Base-by-base conservation (phyloP, 2,888 invertebrate genomes). In the Spicauda simplicius region DNA sequence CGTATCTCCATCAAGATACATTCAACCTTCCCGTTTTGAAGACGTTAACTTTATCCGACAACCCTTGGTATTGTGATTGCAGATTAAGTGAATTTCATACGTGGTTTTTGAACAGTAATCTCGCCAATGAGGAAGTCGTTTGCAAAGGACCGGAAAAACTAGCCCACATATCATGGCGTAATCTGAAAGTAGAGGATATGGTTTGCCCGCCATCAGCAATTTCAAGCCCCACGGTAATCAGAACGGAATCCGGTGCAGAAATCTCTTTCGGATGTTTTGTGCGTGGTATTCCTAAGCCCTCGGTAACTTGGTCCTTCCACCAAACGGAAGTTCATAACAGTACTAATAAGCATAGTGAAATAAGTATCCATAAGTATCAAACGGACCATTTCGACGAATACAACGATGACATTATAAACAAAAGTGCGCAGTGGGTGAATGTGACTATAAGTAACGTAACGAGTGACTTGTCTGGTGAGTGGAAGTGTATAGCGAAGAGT, bases 31-130 rank as follows among this genome's bases (percentile, higher is more conserved):
- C 91, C 4, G 79, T 86, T 65, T 91, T 98, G 58, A 97, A 97
- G 90, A 97, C 97, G 3, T 90, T 98, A 16, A 95, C 96, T 12
- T 86, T 98, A 64, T 96, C 97, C 73, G 96, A 96, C 41, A 98
- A 98, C 84, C 97, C 97, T 8, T 98, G 98, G 98, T 95, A 94
- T 74, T 98, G 98, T 84, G 97, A 98, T 87, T 98, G 98, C 86
- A 95, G 96, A 76, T 86, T 98, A 72, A 94, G 97, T 62, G 96
- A 96, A 57, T 97, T 98, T 78, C 95, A 97, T 60, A 95, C 95
- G 73, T 98, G 98, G 97, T 96, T 97, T 81, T 91, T 97, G 20
- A 94, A 94, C 66, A 96, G 95, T 74, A 97, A 97, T 79, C 93
- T 98, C 41, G 96, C 96, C 69, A 96, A 96, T 64, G 95, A 96